Evolutionary conservation across 2,797 vertebrate genomes (phyloP), one percentile per base, ranked within the genome.

Genomic region (Gila robusta): DNA sequence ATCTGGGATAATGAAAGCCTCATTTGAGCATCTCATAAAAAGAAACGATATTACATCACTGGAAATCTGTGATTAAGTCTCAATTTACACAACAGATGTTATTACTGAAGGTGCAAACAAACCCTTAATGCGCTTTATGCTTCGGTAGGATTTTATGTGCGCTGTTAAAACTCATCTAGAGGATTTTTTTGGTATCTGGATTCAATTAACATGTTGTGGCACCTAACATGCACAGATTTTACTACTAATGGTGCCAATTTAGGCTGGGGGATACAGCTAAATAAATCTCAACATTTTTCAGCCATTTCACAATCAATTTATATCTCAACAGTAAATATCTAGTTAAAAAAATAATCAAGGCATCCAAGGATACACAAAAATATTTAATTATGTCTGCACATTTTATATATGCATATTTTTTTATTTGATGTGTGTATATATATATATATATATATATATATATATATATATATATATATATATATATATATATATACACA

Each of bases 11-110:
- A 85, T 72, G 35, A 85, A 85, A 79, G 67, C 52, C 78, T 85
- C 78, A 80, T 80, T 73, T 80, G 69, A 80, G 77, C 41, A 64
- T 73, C 69, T 73, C 71, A 64, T 80, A 85, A 85, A 85, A 72
- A 59, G 8, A 64, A 79, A 72, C 16, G 1, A 85, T 80, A 37
- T 85, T n/a, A 62, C 39, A 62, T 71, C 84, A 66, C 28, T 80
- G 77, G 37, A 85, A 85, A 37, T 37, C 77, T 72, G 84, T 85
- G 78, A 85, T 85, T 85, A 79, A 80, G 37, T 85, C 74, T 84
- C 83, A 71, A 80, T 85, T 80, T 85, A 73, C 77, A 70, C 74
- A 77, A 71, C 39, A 59, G 74, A 79, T 85, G 49, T 79, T 85
- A 79, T 79, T 79, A 84, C 44, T 10, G 19, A 79, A 78, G 74